Conservation (phyloP, 2,797 vertebrate species). For the Takifugu rubripes region DNA sequence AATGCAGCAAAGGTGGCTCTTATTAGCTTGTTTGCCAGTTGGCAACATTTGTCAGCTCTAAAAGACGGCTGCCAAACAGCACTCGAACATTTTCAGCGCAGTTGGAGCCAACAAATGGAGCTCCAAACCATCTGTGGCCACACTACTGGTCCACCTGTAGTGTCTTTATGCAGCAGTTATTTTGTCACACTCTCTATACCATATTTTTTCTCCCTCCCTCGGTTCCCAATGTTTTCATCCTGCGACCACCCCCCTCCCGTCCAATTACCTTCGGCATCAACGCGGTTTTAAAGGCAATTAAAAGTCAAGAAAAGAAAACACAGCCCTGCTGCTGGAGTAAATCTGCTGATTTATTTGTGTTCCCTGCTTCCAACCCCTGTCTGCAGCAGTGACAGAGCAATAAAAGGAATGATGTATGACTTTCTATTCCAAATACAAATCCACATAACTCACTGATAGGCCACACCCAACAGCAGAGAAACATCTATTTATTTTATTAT, state of each 20-base stretch:
- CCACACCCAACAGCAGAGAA: conserved; percentile 1
- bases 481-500: conserved; percentile 3
- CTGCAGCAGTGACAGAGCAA: conserved; percentile 25
- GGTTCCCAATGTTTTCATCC: conserved; percentile 28
- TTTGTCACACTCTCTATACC: conserved; percentile 32
- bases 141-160: conserved; percentile 30
- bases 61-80: conserved; percentile 31
- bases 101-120: conserved; percentile 25
- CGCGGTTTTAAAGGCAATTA: conserved; percentile 56
- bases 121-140: conserved; percentile 28
- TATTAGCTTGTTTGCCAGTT: conserved; percentile 31
- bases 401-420: conserved; percentile 17
- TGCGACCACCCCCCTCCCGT: conserved; percentile 14
- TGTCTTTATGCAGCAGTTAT: conserved; percentile 27
- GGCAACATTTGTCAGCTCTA: conserved; percentile 25
- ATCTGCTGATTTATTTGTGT: conserved; percentile 10
- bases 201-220: conserved; percentile 47
- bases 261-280: conserved; percentile 46
- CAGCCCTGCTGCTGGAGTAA: conserved; percentile 33
- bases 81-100: conserved; percentile 33
- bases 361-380: conserved; percentile 24
- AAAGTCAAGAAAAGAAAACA: conserved; percentile 47
- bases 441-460: conserved; percentile 3
- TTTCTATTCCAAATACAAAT: conserved; percentile 28
- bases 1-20: conserved; percentile 18